Percentiles rank a stretch among this genome's conserved stretches.
phyloP scores from a whole-genome alignment of 2,888 invertebrate genomes.

The Lasioglossum villosulum region DNA sequence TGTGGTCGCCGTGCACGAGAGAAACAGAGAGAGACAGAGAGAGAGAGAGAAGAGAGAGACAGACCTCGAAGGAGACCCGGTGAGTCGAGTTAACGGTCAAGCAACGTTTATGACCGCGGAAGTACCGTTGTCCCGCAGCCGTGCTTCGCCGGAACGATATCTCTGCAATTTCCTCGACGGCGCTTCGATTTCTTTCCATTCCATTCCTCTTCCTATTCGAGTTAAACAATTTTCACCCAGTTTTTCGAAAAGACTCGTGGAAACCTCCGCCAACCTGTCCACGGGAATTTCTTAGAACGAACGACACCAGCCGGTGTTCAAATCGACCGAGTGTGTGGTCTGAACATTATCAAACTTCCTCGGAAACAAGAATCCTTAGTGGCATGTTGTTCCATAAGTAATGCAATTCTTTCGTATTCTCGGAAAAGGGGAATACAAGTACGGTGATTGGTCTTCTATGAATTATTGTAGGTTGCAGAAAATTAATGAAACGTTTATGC shows the following conservation, averaged over 20 bases:
- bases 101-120: conserved; percentile 63
- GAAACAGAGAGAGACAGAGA: not conserved
- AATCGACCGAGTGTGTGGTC: not conserved
- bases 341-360: not conserved
- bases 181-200: conserved; percentile 17
- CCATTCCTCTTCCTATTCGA: conserved; percentile 9
- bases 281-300: not conserved
- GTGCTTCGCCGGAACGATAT: conserved; percentile 49
- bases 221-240: conserved; percentile 36
- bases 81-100: conserved; percentile 68
- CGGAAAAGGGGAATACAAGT: too few relatives aligned
- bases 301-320: not conserved
- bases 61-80: conserved; percentile 33
- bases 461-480: too few relatives aligned
- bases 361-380: not conserved
- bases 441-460: too few relatives aligned
- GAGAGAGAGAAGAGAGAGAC: not conserved
- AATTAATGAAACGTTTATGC: too few relatives aligned
- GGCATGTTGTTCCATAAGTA: not conserved
- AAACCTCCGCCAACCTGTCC: not conserved
- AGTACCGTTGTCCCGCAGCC: conserved; percentile 67
- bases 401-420: not conserved
- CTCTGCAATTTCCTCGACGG: conserved; percentile 30
- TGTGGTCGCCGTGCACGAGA: not conserved
- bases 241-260: not conserved